These are phyloP conservation scores for Forbesichthys papilliferus DNA, from an alignment of 2,113 vertebrate species.

Conservation along the genomic window DNA sequence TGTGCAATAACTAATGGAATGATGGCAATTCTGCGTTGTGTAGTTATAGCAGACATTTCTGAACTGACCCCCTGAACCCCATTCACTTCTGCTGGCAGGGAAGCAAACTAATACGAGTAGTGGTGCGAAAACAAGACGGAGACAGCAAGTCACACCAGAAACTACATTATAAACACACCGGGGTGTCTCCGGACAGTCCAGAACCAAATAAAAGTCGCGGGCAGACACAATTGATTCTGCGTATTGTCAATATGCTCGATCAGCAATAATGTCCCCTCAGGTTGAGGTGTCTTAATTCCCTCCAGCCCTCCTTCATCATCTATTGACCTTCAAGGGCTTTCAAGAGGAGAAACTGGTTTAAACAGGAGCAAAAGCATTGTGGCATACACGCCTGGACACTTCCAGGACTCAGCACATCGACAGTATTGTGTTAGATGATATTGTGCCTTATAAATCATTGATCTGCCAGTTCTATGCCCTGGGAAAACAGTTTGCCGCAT, in stretches of 20 bases:
- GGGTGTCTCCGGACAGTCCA: slow-evolving; percentile 6
- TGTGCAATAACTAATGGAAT: not conserved
- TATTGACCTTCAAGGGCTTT: no score
- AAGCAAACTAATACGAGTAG: slow-evolving; percentile 16
- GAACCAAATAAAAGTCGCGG: not conserved
- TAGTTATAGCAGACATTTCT: slow-evolving; percentile 13
- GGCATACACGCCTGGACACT: slow-evolving; percentile 14
- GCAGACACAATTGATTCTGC: slow-evolving; percentile 29
- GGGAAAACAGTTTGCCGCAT: slow-evolving; percentile 58
- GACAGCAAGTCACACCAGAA: slow-evolving; percentile 10
- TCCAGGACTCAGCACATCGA: slow-evolving; percentile 17
- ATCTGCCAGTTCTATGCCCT: slow-evolving; percentile 62
- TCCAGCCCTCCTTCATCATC: not conserved
- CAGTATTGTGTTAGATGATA: slow-evolving; percentile 65
- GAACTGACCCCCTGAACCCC: not conserved
- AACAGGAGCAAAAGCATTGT: no score
- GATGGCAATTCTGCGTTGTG: slow-evolving; percentile 6
- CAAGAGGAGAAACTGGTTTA: no score
- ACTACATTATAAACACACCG: not conserved
- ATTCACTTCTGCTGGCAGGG: slow-evolving; percentile 21
- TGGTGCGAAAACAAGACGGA: slow-evolving; percentile 31
- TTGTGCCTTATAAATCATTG: slow-evolving; percentile 76
- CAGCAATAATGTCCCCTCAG: no score
- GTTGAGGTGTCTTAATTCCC: not conserved
- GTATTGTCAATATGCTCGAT: slow-evolving; percentile 35